Percentiles rank a stretch among this genome's conserved stretches.
These are phyloP conservation scores for Chirona hameri DNA, from an alignment of 2,888 invertebrate genomes.

Conservation along the genomic window DNA sequence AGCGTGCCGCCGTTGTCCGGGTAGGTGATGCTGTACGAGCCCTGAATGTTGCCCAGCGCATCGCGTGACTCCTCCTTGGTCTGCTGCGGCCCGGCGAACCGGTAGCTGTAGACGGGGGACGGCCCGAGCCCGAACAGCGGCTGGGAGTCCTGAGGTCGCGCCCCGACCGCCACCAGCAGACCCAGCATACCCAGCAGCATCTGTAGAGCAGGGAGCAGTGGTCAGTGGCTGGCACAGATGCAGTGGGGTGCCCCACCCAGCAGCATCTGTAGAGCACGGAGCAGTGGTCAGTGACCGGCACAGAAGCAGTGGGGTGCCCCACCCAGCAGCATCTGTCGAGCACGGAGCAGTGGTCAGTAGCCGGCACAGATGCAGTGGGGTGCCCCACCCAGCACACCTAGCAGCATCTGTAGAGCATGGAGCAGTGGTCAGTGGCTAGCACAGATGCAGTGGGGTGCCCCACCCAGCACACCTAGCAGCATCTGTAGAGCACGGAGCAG, in stretches of 20 bases:
- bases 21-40: conserved; percentile 13
- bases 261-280: not conserved
- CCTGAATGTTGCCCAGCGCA: not conserved
- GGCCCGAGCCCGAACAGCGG: not conserved
- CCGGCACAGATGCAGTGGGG: too few relatives aligned
- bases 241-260: too few relatives aligned
- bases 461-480: not conserved
- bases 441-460: too few relatives aligned
- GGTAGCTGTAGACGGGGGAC: not conserved
- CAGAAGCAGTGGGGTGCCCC: too few relatives aligned
- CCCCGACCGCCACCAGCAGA: not conserved
- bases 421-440: not conserved
- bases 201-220: not conserved
- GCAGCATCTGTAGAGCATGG: not conserved
- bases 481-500: not conserved
- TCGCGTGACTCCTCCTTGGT: conserved; percentile 26
- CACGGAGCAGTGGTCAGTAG: not conserved
- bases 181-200: not conserved
- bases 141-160: not conserved
- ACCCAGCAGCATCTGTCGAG: not conserved
- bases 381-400: not conserved
- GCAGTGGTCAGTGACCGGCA: not conserved
- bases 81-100: not conserved
- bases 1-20: conserved; percentile 6
- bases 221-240: too few relatives aligned